A percentile compares a stretch with the other conserved stretches of the same genome.
Conservation (phyloP, 2,888 invertebrate species). For the Adela reaumurella region DNA sequence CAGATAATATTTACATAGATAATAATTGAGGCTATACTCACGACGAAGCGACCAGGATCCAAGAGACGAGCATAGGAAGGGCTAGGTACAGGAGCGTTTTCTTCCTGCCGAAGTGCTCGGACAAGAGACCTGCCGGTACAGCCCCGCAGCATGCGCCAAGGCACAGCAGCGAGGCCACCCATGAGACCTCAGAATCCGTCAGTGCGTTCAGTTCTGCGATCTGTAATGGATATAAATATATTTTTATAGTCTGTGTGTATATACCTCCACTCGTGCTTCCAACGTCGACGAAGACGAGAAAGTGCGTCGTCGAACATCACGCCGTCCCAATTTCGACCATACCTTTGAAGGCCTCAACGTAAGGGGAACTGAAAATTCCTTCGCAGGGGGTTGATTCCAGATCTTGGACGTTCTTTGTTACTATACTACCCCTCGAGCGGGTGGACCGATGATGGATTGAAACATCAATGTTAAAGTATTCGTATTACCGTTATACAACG, state of each 20-base stretch:
- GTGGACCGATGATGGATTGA: too few relatives aligned
- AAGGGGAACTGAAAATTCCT: too few relatives aligned
- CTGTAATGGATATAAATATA: background rate
- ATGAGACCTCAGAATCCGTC: constrained; percentile 36
- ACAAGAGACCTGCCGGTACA: constrained; percentile 52
- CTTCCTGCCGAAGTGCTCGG: constrained; percentile 53
- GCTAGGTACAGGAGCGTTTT: constrained; percentile 50
- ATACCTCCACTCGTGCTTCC: background rate
- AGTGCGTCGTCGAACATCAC: too few relatives aligned
- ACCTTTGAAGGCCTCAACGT: too few relatives aligned
- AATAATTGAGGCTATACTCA: constrained; percentile 17
- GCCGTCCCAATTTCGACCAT: too few relatives aligned
- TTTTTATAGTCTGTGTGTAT: background rate
- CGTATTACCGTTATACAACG: too few relatives aligned
- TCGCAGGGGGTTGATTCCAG: too few relatives aligned
- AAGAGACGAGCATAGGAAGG: constrained; percentile 49
- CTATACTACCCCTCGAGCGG: too few relatives aligned
- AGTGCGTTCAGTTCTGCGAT: constrained; percentile 13
- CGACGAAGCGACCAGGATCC: constrained; percentile 57
- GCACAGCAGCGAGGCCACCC: constrained; percentile 54
- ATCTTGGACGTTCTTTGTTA: too few relatives aligned
- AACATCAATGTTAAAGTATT: too few relatives aligned
- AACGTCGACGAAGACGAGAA: background rate
- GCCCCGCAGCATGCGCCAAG: constrained; percentile 54
- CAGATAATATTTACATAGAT: too few relatives aligned